Percentiles rank a stretch among this genome's conserved stretches.
Conservation (phyloP, 1,140 invertebrate species). For the Drosophila punjabiensis region DNA sequence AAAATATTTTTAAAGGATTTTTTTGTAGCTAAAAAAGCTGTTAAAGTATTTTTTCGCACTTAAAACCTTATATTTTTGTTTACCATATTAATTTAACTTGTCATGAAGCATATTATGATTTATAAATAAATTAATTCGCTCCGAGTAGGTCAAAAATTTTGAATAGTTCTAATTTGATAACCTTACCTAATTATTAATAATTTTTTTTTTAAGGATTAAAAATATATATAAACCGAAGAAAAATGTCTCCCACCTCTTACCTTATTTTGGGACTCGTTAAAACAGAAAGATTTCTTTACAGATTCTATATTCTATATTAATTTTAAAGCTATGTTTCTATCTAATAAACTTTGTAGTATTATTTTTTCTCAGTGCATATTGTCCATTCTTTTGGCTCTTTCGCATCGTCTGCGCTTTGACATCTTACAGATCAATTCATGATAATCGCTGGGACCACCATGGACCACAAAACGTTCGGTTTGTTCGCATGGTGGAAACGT, state of each 20-base stretch:
- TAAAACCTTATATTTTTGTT: background rate
- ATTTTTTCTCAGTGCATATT: constrained; percentile 28
- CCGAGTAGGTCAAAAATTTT: background rate
- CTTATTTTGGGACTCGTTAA: background rate
- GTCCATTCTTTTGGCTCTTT: constrained; percentile 64
- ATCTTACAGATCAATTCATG: constrained; percentile 85
- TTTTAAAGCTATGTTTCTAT: rapidly evolving
- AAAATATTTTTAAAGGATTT: background rate
- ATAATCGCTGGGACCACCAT: constrained; percentile 84
- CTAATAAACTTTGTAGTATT: background rate
- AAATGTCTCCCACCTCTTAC: background rate
- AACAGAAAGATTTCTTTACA: no score
- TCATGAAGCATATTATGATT: background rate
- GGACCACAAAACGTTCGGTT: constrained; percentile 66
- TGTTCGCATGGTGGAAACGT: constrained; percentile 75
- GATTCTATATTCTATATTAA: background rate
- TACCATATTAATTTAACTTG: background rate
- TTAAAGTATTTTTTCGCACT: background rate
- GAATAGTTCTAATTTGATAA: background rate
- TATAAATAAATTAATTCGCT: background rate
- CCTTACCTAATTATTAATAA: background rate
- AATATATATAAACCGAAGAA: background rate
- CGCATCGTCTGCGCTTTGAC: constrained; percentile 79
- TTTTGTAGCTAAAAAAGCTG: background rate
- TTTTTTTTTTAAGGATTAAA: background rate